Conservation (phyloP, 2,797 vertebrate species). For the Helarctos malayanus region DNA sequence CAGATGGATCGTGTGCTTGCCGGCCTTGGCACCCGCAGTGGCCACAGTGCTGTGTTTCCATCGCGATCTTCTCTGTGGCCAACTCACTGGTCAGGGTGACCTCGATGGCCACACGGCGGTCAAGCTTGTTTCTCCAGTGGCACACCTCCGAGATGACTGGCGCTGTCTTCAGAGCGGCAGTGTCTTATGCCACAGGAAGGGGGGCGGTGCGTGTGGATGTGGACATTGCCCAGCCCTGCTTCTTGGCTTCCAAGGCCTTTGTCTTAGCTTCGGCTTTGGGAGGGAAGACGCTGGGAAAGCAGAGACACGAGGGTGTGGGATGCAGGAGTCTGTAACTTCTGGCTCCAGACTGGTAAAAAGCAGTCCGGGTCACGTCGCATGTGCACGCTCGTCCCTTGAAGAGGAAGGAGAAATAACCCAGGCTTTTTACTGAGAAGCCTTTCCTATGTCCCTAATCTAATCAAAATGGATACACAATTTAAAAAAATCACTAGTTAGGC, state of each 20-base stretch:
- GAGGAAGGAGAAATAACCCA: neutral
- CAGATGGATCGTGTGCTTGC: neutral
- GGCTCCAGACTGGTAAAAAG: neutral
- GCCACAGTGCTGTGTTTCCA: neutral
- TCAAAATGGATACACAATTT: neutral
- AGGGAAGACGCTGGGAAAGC: neutral
- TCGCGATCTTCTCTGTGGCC: neutral
- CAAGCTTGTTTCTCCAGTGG: neutral
- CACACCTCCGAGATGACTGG: rapidly evolving
- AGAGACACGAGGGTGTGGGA: neutral
- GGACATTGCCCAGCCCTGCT: no score
- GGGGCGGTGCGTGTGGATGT: neutral
- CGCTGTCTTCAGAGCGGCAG: rapidly evolving
- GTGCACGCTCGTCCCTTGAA: neutral
- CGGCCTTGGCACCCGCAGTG: neutral
- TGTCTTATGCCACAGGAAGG: neutral
- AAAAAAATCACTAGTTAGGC: neutral
- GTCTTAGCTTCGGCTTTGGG: neutral
- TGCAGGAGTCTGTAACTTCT: neutral
- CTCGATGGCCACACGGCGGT: neutral
- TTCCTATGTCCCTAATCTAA: no score
- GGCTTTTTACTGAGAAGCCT: neutral
- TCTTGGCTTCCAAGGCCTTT: neutral
- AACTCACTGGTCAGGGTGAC: neutral
- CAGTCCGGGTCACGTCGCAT: rapidly evolving